Percentiles rank a stretch among this genome's conserved stretches.
phyloP scores from a whole-genome alignment of 2,113 vertebrate species.

The Cisticola juncidis region DNA sequence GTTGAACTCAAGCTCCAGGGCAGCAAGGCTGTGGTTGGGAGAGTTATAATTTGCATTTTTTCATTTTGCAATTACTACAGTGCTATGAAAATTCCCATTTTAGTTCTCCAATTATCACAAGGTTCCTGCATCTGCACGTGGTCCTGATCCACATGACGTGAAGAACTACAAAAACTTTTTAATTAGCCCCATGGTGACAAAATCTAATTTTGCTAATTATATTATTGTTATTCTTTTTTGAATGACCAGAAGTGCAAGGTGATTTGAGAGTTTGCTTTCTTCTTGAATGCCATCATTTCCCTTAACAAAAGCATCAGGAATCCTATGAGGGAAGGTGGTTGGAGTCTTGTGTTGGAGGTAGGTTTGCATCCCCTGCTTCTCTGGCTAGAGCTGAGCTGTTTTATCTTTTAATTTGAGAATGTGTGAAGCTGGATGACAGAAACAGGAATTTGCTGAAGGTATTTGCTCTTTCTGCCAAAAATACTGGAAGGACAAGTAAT shows the following conservation, averaged over 20 bases:
- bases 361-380: not conserved
- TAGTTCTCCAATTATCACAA: not conserved
- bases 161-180: not conserved
- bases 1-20: not conserved
- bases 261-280: not conserved
- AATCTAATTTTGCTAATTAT: not conserved
- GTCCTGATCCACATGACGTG: not conserved
- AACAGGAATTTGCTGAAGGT: not conserved
- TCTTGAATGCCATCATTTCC: not conserved
- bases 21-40: not conserved
- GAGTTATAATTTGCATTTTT: not conserved
- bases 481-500: accelerated
- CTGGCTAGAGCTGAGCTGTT: not conserved
- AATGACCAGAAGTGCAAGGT: not conserved
- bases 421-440: not conserved
- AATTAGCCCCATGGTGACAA: not conserved
- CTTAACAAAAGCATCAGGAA: not conserved
- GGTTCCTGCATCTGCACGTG: not conserved
- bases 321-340: not conserved
- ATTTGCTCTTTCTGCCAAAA: not conserved
- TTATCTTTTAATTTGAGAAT: not conserved
- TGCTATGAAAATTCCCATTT: not conserved
- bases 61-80: not conserved
- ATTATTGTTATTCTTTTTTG: not conserved
- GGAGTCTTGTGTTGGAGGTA: not conserved